These are phyloP conservation scores for Drosophila sp. DNA, from an alignment of 1,140 invertebrate species.

Conservation along the genomic window DNA sequence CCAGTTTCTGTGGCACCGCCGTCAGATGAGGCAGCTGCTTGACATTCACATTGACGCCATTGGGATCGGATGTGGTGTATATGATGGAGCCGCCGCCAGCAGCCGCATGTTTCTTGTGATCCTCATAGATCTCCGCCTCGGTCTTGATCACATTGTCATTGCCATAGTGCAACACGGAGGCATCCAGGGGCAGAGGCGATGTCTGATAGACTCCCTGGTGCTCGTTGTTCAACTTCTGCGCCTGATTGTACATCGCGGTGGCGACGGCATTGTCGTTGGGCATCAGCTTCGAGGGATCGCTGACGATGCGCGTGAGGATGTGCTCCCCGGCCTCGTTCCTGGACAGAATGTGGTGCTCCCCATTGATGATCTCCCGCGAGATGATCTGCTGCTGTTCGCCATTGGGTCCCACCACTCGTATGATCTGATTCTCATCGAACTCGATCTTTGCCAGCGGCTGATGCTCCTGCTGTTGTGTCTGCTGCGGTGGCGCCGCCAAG, in stretches of 20 bases:
- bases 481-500: constrained; percentile 41
- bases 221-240: constrained; percentile 80
- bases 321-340: constrained; percentile 84
- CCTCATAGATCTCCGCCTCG: constrained; percentile 81
- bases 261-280: constrained; percentile 81
- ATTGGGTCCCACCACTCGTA: constrained; percentile 80
- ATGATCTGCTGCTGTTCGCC: constrained; percentile 84
- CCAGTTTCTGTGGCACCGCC: constrained; percentile 71
- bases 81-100: constrained; percentile 77
- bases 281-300: constrained; percentile 83
- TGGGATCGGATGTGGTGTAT: constrained; percentile 80
- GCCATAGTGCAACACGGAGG: constrained; percentile 79
- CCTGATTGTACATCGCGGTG: constrained; percentile 83
- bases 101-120: constrained; percentile 78
- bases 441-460: constrained; percentile 83
- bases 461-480: constrained; percentile 66
- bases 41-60: constrained; percentile 85
- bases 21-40: constrained; percentile 86
- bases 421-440: constrained; percentile 84
- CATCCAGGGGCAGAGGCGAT: constrained; percentile 75
- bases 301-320: constrained; percentile 84
- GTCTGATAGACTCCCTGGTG: constrained; percentile 80
- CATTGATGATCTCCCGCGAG: constrained; percentile 84
- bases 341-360: constrained; percentile 84
- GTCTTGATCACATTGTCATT: constrained; percentile 80